Evolutionary conservation across 1,140 invertebrate species (phyloP).

Genomic region (Leguminivora glycinivorella): DNA sequence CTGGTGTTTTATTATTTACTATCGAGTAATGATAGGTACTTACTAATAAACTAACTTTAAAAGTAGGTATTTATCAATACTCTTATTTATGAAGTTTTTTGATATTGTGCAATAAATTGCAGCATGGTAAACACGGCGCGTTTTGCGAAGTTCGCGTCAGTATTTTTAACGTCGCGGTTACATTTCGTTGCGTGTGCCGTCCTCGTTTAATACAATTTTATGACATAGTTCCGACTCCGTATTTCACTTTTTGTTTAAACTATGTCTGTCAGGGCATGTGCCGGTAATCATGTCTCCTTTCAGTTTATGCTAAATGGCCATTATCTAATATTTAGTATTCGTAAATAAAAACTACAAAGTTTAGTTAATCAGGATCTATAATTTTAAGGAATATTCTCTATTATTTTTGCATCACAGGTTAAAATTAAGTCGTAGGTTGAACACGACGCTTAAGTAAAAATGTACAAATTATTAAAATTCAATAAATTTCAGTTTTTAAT

Average conservation of each 20-base stretch:
- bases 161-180: slow-evolving; percentile 40
- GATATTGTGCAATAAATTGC: slow-evolving; percentile 22
- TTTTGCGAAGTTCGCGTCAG: slow-evolving; percentile 25
- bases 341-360: neutral
- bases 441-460: too few species aligned
- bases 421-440: too few species aligned
- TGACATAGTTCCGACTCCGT: slow-evolving; percentile 65
- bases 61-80: neutral
- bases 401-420: too few species aligned
- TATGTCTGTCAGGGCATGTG: slow-evolving; percentile 53
- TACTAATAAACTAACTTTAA: neutral
- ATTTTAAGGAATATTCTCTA: too few species aligned
- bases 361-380: neutral
- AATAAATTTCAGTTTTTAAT: too few species aligned
- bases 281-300: slow-evolving; percentile 47
- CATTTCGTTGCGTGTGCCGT: slow-evolving; percentile 49
- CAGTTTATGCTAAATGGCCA: slow-evolving; percentile 24
- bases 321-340: slow-evolving; percentile 6
- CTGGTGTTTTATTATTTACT: neutral
- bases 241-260: slow-evolving; percentile 71
- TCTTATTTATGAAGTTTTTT: slow-evolving; percentile 5
- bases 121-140: slow-evolving; percentile 25
- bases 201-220: slow-evolving; percentile 62
- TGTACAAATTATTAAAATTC: too few species aligned
- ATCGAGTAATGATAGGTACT: neutral